Base-by-base conservation (phyloP, 2,113 vertebrate species). In the Tylochromis polylepis region DNA sequence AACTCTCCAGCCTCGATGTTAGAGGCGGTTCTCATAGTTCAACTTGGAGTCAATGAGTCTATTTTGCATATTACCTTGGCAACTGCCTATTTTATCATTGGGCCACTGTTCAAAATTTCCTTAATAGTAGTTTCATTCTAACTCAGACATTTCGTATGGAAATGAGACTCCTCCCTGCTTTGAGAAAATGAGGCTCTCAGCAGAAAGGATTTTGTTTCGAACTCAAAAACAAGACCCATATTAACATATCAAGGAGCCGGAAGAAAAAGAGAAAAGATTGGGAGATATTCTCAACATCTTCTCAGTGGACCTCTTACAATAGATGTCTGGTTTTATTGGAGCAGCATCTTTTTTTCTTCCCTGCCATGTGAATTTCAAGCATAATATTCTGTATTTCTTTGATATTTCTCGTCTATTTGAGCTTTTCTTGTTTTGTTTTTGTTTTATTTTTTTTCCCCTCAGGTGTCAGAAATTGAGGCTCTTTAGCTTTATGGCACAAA, bases 21-120 rank as follows among this genome's bases (percentile, higher is more conserved):
- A 46, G 85, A 88, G 87, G 83, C 72, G 83, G 82, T 92, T 92
- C 93, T 93, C 92, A 92, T 89, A 86, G 90, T 94, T 92, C 88
- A 94, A 86, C 84, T 85, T 5, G 0, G 85, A 94, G 91, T 95
- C 93, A 94, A 88, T 92, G 89, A 93, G 85, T 34, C 90, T 93
- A 75, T 87, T 95, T 94, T 94, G 90, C 94, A 95, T 95, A 93
- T 96, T 88, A 89, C 95, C 95, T 88, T 94, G 94, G 95, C 80
- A 95, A 96, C 95, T 85, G 94, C 79, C 83, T 90, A 94, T 94
- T 95, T 93, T 93, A 93, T 95, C 94, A 94, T 94, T 91, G 92
- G 77, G 86, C 87, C 75, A 65, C 88, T 90, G 93, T 91, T 93
- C 85, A 88, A 92, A 88, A 92, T 91, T 90, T 93, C 89, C 88